A percentile compares a stretch with the other conserved stretches of the same genome.
Conservation (phyloP, 2,888 invertebrate species). For the Polymixis flavicincta region DNA sequence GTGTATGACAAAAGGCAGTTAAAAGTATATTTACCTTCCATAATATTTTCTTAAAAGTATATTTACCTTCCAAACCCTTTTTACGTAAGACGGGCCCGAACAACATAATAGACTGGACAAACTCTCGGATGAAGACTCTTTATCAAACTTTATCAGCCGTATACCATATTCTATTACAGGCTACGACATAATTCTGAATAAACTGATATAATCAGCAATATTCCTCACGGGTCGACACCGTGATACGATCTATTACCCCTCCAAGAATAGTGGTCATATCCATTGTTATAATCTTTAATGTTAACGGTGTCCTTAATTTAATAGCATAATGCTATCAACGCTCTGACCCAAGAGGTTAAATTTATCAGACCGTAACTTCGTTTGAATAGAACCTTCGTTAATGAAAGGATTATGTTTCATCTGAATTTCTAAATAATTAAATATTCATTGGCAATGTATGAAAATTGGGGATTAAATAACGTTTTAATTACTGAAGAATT, state of each 20-base stretch:
- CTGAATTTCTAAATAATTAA: slow-evolving; percentile 47
- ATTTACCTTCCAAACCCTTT: slow-evolving; percentile 8
- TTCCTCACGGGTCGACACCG: slow-evolving; percentile 50
- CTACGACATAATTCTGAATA: slow-evolving; percentile 41
- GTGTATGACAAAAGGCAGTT: background rate
- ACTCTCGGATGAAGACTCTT: slow-evolving; percentile 28
- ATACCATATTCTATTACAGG: slow-evolving; percentile 46
- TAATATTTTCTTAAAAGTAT: background rate
- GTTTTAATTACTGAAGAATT: slow-evolving; percentile 46
- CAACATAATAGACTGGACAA: slow-evolving; percentile 27
- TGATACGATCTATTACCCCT: slow-evolving; percentile 58
- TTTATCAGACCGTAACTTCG: slow-evolving; percentile 60
- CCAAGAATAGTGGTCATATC: slow-evolving; percentile 40
- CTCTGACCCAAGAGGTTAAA: slow-evolving; percentile 53
- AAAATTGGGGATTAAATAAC: slow-evolving; percentile 46
- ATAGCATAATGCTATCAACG: slow-evolving; percentile 45
- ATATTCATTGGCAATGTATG: slow-evolving; percentile 58
- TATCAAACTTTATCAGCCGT: slow-evolving; percentile 47
- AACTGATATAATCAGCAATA: slow-evolving; percentile 59
- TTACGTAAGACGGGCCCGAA: background rate
- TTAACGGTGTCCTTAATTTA: slow-evolving; percentile 52
- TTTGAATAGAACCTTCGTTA: slow-evolving; percentile 50
- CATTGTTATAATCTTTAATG: slow-evolving; percentile 47
- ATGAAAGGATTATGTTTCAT: slow-evolving; percentile 48
- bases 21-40: background rate